A percentile compares a stretch with the other conserved stretches of the same genome.
These are phyloP conservation scores for Latheticus oryzae DNA, from an alignment of 2,888 invertebrate species.

Conservation along the genomic window DNA sequence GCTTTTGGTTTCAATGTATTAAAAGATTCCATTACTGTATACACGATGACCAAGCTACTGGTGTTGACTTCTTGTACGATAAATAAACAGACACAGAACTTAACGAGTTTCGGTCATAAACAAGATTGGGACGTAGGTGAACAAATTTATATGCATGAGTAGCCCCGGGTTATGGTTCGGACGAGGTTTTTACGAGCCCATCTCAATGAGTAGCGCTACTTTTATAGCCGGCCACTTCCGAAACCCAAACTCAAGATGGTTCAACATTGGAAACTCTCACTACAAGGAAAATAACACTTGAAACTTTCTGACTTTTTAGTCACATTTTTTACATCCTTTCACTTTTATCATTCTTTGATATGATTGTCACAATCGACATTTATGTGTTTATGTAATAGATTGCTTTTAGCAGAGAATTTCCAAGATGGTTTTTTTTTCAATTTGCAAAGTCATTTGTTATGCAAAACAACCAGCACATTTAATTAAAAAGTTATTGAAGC, in stretches of 20 bases:
- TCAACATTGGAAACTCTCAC: conserved; percentile 6
- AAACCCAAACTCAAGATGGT: conserved; percentile 43
- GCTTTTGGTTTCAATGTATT: conserved; percentile 40
- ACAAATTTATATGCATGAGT: conserved; percentile 63
- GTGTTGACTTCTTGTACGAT: conserved; percentile 51
- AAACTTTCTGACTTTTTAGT: too few species aligned
- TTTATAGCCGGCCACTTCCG: conserved; percentile 51
- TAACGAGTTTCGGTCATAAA: conserved; percentile 56
- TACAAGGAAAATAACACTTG: too few species aligned
- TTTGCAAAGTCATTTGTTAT: too few species aligned
- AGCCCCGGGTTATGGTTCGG: conserved; percentile 57
- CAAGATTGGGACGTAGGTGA: conserved; percentile 57
- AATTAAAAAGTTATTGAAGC: too few species aligned
- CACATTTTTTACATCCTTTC: too few species aligned
- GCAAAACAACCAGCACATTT: too few species aligned
- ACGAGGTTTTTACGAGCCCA: conserved; percentile 55
- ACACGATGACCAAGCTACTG: conserved; percentile 47
- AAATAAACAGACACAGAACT: conserved; percentile 52
- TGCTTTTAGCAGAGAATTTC: too few species aligned
- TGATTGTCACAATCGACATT: too few species aligned
- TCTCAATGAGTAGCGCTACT: conserved; percentile 47
- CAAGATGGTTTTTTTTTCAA: too few species aligned
- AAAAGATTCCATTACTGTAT: conserved; percentile 45
- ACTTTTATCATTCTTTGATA: too few species aligned
- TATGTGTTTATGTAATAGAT: too few species aligned